Base-by-base conservation (phyloP, 2,888 invertebrate genomes). In the Sinohyriopsis cumingii region DNA sequence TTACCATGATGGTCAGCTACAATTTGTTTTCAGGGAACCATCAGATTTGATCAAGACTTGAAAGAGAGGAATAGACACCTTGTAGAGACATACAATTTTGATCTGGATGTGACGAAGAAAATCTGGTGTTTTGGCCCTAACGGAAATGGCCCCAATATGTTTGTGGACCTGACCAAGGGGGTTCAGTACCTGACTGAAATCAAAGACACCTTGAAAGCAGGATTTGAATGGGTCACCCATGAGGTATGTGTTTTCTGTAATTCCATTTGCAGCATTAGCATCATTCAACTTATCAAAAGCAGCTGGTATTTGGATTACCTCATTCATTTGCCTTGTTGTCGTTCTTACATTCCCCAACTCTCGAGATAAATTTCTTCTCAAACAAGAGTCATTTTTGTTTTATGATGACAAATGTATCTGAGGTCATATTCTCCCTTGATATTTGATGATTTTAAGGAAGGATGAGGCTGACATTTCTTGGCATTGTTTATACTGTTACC, bases 81-180 rank as follows among this genome's bases (percentile, higher is more conserved):
- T 83, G 93, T 94, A 79, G 99, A 99, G 87, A 97, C 97, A 88
- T 99, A 97, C 92, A 96, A 97, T 82, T 99, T 97, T 89, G 99
- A 99, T 91, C 93, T 96, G 57, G 97, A 96, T 24, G 99, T 99
- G 90, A 98, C 98, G 54, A 88, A 98, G 92, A 98, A 98, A 92
- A 97, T 99, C 92, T 99, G 98, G 98, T 96, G 97, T 92, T 99
- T 99, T 92, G 99, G 99, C 72, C 99, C 99, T 76, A 98, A 99
- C 89, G 97, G 96, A 80, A 97, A 96, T 82, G 99, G 99, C 65
- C 98, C 99, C 86, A 99, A 99, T 92, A 93, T 99, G 84, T 92
- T 99, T 83, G 94, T 99, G 79, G 99, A 99, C 93, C 96, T 96
- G 91, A 96, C 98, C 84, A 99, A 99, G 93, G 99, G 99, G 92